Percentiles rank a stretch among this genome's conserved stretches.
Conservation (phyloP, 2,113 vertebrate species). For the Ophiodon elongatus region DNA sequence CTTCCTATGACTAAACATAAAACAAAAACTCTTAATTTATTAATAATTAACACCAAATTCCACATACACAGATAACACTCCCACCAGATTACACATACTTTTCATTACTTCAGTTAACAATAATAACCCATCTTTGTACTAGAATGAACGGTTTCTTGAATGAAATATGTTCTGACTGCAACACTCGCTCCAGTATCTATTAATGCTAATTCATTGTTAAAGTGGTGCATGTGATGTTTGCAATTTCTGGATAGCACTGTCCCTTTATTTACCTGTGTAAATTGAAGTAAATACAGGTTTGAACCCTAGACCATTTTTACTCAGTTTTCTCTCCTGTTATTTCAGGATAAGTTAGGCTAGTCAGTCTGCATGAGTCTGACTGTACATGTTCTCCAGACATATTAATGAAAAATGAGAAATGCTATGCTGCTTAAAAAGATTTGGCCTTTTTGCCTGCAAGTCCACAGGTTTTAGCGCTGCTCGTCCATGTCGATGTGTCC, state of each 20-base stretch:
- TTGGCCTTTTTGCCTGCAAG: background rate
- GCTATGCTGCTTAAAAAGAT: background rate
- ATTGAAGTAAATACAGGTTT: background rate
- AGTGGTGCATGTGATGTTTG: background rate
- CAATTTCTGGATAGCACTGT: background rate
- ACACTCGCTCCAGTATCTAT: background rate
- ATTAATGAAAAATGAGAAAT: background rate
- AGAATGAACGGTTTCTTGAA: background rate
- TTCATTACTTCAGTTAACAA: background rate
- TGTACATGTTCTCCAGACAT: background rate
- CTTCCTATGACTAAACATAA: conserved; percentile 87
- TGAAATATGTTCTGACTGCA: background rate
- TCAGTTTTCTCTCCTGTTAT: background rate
- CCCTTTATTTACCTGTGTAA: background rate
- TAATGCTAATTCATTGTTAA: background rate
- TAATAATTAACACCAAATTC: background rate
- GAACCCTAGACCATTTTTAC: background rate
- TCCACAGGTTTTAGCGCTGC: background rate
- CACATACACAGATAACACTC: background rate
- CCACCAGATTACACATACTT: background rate
- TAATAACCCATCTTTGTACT: background rate
- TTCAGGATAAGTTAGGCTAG: background rate
- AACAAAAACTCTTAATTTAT: background rate
- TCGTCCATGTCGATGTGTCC: no score
- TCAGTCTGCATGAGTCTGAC: background rate